These are phyloP conservation scores for Catocala sponsa DNA, from an alignment of 2,888 invertebrate species.

Conservation along the genomic window DNA sequence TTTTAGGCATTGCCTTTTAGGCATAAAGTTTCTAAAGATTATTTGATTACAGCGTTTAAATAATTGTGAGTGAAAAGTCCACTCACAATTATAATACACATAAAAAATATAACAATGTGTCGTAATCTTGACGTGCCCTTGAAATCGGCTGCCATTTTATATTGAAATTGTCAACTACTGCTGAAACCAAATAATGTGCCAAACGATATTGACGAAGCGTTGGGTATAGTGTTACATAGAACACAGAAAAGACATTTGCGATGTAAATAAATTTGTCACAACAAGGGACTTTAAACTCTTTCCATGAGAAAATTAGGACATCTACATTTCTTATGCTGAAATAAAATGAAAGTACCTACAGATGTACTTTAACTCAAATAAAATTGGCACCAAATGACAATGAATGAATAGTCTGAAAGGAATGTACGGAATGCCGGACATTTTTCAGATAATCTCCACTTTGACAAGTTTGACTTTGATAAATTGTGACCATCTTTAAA, in stretches of 20 bases:
- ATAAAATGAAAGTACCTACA: conserved; percentile 41
- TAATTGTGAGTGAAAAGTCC: too few relatives aligned
- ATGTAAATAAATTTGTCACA: conserved; percentile 33
- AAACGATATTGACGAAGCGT: conserved; percentile 38
- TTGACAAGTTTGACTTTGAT: conserved; percentile 32
- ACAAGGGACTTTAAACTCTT: conserved; percentile 41
- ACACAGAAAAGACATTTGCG: conserved; percentile 30
- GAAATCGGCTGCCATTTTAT: conserved; percentile 20
- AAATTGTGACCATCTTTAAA: conserved; percentile 27
- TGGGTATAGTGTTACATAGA: conserved; percentile 37
- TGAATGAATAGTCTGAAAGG: conserved; percentile 29
- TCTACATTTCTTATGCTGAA: conserved; percentile 41
- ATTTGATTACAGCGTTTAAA: too few relatives aligned
- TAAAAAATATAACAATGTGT: too few relatives aligned
- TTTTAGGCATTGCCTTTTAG: too few relatives aligned
- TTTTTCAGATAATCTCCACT: conserved; percentile 23
- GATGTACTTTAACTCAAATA: conserved; percentile 32
- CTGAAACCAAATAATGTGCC: conserved; percentile 31
- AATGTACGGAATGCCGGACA: conserved; percentile 37
- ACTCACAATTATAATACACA: too few relatives aligned
- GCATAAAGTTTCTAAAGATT: too few relatives aligned
- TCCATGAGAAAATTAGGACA: conserved; percentile 41
- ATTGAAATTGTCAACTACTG: conserved; percentile 19
- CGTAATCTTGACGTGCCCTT: not conserved
- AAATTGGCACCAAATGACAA: conserved; percentile 42